These are phyloP conservation scores for Drosophila mayaguana DNA, from an alignment of 2,888 invertebrate species.

Conservation along the genomic window DNA sequence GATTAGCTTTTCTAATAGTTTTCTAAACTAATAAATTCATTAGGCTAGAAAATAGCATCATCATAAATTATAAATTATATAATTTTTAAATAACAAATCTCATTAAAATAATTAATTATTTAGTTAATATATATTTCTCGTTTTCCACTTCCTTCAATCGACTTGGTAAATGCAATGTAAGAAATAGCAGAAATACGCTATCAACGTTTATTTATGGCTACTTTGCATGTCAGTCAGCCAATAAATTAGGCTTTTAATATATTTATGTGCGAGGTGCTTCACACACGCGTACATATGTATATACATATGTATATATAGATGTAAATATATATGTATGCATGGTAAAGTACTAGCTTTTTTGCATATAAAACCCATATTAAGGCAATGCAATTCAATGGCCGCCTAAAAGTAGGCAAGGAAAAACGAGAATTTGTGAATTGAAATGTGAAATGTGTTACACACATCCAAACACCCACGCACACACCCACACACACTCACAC, in stretches of 20 bases:
- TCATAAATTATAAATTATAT: too few relatives aligned
- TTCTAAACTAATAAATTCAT: too few relatives aligned
- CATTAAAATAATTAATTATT: too few relatives aligned
- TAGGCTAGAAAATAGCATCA: too few relatives aligned
- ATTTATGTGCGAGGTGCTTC: slow-evolving; percentile 3
- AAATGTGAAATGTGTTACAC: slow-evolving; percentile 47
- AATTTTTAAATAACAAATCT: too few relatives aligned
- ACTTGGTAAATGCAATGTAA: neutral
- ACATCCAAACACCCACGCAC: slow-evolving; percentile 7
- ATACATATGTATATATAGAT: neutral
- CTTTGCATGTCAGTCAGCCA: slow-evolving; percentile 30
- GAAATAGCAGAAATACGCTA: slow-evolving; percentile 8
- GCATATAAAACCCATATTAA: slow-evolving; percentile 66
- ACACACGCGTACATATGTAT: neutral
- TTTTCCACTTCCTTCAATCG: too few relatives aligned
- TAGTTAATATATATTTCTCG: too few relatives aligned
- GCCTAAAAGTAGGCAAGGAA: slow-evolving; percentile 57
- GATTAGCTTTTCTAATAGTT: too few relatives aligned
- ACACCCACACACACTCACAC: slow-evolving; percentile 2
- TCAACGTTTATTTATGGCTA: slow-evolving; percentile 13
- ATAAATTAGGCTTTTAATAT: slow-evolving; percentile 43
- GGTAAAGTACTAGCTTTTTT: slow-evolving; percentile 31
- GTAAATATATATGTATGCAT: neutral
- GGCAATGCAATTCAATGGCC: slow-evolving; percentile 61
- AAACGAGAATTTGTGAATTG: slow-evolving; percentile 51